Conservation (phyloP, 2,888 invertebrate species). For the Frankliniella fusca region DNA sequence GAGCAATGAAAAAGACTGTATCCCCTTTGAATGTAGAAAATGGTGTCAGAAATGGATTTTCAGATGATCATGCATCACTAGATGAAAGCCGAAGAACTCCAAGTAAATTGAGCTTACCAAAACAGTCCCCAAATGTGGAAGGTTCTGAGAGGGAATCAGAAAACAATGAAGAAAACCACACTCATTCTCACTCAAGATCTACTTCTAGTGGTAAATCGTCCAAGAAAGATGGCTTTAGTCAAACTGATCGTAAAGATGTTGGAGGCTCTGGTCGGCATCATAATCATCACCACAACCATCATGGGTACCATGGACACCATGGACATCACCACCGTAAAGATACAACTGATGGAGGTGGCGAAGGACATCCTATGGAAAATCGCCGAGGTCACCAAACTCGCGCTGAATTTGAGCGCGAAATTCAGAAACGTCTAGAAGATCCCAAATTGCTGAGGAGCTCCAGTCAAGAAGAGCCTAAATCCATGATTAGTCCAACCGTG, state of each 20-base stretch:
- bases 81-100: slow-evolving; percentile 3
- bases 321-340: slow-evolving; percentile 48
- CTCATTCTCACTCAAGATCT: slow-evolving; percentile 50
- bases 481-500: background rate
- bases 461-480: background rate
- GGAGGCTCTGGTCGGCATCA: slow-evolving; percentile 28
- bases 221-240: slow-evolving; percentile 61
- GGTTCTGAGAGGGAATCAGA: slow-evolving; percentile 47
- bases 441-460: background rate
- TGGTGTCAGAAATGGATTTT: background rate
- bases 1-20: background rate
- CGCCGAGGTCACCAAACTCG: slow-evolving; percentile 29
- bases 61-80: background rate
- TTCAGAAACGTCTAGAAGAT: slow-evolving; percentile 66
- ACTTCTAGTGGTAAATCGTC: slow-evolving; percentile 55
- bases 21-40: slow-evolving; percentile 9
- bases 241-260: slow-evolving; percentile 58
- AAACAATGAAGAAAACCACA: slow-evolving; percentile 46
- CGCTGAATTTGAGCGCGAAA: slow-evolving; percentile 70
- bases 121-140: slow-evolving; percentile 39
- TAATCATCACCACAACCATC: slow-evolving; percentile 48
- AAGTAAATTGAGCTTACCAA: background rate
- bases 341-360: background rate
- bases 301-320: slow-evolving; percentile 30
- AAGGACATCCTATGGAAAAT: slow-evolving; percentile 6